phyloP scores from a whole-genome alignment of 2,113 vertebrate species.

The Sapajus apella region DNA sequence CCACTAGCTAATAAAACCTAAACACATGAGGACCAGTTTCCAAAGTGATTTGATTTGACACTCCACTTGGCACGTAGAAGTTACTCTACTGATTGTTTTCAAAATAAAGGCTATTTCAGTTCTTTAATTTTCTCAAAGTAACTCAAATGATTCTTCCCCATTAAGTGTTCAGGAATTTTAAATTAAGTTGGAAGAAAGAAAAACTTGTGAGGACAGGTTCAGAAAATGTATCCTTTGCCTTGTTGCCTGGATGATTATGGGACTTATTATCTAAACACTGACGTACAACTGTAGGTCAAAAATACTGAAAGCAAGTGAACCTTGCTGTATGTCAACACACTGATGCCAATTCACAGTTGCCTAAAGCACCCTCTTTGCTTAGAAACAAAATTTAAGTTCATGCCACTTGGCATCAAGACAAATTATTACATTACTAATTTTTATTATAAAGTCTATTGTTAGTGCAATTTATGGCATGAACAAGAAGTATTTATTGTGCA shows the following conservation, averaged over 20 bases:
- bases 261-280: not conserved
- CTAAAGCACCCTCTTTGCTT: not conserved
- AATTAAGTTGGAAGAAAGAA: conserved; percentile 54
- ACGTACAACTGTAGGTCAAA: not conserved
- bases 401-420: not conserved
- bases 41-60: conserved; percentile 50
- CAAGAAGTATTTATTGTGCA: not conserved
- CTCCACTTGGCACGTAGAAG: not conserved
- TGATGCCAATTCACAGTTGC: not conserved
- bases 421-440: not conserved
- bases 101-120: conserved; percentile 36
- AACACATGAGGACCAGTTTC: not conserved
- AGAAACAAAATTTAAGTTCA: not conserved
- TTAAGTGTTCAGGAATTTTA: not conserved
- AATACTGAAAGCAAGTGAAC: not conserved
- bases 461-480: not conserved
- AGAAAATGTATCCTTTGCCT: not conserved
- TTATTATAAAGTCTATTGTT: not conserved
- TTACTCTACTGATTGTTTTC: conserved; percentile 36
- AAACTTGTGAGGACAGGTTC: conserved; percentile 17
- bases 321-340: not conserved
- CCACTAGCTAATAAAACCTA: not conserved
- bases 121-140: conserved; percentile 53
- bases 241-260: not conserved
- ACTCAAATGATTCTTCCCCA: conserved; percentile 12